These are phyloP conservation scores for Tapirus terrestris DNA, from an alignment of 2,113 vertebrate genomes.

Conservation along the genomic window DNA sequence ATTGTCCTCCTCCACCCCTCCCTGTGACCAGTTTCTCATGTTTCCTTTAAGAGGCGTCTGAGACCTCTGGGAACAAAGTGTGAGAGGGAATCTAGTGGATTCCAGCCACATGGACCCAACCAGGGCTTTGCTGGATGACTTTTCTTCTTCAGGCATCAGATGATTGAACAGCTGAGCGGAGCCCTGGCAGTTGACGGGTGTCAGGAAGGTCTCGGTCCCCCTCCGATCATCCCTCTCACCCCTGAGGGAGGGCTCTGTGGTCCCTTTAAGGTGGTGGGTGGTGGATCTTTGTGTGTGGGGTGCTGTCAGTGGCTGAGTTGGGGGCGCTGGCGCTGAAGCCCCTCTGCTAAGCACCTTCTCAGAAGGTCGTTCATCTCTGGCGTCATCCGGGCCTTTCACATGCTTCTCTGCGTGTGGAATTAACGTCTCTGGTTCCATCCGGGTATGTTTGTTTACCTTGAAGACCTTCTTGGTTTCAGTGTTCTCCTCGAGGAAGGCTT, in stretches of 20 bases:
- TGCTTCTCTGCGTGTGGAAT: background rate
- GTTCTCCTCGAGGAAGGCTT: background rate
- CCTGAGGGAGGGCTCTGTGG: background rate
- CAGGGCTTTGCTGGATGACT: background rate
- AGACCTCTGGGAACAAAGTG: background rate
- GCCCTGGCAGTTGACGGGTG: accelerated
- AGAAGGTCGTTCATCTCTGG: background rate
- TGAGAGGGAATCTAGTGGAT: background rate
- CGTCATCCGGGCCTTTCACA: accelerated
- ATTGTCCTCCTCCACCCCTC: background rate
- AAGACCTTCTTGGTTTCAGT: background rate
- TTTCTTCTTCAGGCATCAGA: background rate
- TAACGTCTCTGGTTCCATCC: background rate
- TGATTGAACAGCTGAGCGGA: background rate
- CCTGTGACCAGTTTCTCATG: background rate
- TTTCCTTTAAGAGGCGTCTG: background rate
- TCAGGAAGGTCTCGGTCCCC: background rate
- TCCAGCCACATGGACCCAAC: background rate
- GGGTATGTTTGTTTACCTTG: background rate
- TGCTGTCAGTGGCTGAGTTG: background rate
- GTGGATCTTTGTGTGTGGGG: background rate
- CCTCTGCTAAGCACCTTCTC: background rate
- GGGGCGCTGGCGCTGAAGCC: background rate
- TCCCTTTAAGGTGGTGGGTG: background rate
- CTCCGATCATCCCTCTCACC: background rate